A percentile compares a stretch with the other conserved stretches of the same genome.
phyloP scores from a whole-genome alignment of 2,113 vertebrate species.

The Puma concolor region DNA sequence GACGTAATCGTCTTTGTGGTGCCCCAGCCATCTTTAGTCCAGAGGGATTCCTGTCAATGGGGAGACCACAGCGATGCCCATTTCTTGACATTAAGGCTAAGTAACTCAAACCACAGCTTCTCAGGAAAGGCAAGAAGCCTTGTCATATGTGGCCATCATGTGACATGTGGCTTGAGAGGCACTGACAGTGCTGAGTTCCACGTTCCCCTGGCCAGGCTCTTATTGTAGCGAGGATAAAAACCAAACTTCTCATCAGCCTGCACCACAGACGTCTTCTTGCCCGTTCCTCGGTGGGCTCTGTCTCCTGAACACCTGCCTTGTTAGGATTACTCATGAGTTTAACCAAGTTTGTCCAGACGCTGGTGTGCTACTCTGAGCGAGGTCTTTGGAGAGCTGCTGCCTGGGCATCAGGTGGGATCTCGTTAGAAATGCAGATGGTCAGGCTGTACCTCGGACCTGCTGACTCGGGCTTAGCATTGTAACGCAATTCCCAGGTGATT shows the following conservation, averaged over 20 bases:
- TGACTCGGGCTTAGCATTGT: background rate
- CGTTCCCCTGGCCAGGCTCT: background rate
- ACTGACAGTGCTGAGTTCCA: fast-evolving
- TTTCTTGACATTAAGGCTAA: background rate
- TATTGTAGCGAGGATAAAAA: background rate
- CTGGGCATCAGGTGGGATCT: background rate
- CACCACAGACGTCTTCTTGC: background rate
- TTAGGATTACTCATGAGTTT: background rate
- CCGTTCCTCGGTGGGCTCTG: background rate
- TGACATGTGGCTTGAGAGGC: background rate
- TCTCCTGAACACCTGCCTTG: background rate
- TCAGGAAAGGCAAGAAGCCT: background rate
- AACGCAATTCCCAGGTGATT: background rate
- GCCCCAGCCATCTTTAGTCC: background rate
- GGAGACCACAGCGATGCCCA: background rate
- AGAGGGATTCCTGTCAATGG: background rate
- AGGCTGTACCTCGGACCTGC: background rate
- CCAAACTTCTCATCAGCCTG: background rate
- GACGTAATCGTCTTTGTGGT: background rate
- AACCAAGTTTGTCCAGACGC: background rate
- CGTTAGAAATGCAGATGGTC: background rate
- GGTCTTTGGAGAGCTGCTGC: background rate
- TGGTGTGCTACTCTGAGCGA: background rate
- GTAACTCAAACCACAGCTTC: background rate
- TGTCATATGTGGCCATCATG: background rate